Evolutionary conservation across 2,113 vertebrate species (phyloP).

Genomic region (Furnarius figulus): DNA sequence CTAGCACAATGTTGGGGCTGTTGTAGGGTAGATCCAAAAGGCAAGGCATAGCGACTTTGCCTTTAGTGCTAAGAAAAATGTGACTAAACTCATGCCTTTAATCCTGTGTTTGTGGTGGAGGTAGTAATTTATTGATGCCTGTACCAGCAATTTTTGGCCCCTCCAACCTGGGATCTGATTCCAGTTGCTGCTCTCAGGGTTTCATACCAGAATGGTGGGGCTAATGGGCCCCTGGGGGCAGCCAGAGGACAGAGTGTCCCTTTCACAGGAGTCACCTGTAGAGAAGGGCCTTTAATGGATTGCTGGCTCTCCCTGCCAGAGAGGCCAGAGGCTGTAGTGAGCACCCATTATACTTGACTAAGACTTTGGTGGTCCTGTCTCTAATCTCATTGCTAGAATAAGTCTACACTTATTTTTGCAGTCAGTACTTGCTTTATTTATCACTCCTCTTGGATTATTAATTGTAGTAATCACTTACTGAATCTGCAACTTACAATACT

Average conservation of each 20-base stretch:
- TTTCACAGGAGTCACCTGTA: not conserved
- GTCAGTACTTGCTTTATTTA: not conserved
- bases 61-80: not conserved
- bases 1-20: not conserved
- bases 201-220: not conserved
- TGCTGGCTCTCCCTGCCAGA: not conserved
- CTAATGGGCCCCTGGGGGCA: not conserved
- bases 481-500: not conserved
- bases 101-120: not conserved
- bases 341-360: fast-evolving
- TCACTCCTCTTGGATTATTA: not conserved
- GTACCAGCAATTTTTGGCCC: not conserved
- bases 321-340: not conserved
- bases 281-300: not conserved
- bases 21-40: not conserved
- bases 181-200: not conserved
- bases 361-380: not conserved
- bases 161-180: not conserved
- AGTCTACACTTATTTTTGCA: not conserved
- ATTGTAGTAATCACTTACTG: not conserved
- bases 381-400: not conserved
- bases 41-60: not conserved
- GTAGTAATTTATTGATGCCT: not conserved
- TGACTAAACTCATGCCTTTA: not conserved
- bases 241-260: not conserved